Base-by-base conservation (phyloP, 2,888 invertebrate genomes). In the Clitarchus hookeri region DNA sequence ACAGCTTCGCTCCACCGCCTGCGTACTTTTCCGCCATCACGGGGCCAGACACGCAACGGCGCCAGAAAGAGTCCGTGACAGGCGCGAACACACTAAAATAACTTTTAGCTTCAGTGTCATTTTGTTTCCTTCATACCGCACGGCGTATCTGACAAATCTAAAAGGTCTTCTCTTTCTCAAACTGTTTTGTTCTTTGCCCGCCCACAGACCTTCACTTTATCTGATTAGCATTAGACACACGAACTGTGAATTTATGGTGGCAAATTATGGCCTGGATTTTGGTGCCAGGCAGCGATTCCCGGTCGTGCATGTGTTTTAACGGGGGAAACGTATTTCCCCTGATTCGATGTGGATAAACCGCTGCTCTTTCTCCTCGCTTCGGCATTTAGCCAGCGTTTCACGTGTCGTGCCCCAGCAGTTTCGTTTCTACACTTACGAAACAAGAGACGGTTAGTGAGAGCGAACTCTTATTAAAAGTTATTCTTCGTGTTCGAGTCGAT, bases 81-180 rank as follows among this genome's bases (percentile, higher is more conserved):
- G 65, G 65, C 65, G 65, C 65, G 65, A 65, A 65, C 65, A 65
- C 65, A 65, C 65, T 65, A 65, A 65, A 65, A 65, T 65, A 65
- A 65, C 65, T 65, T 65, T 65, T 65, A n/a, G 65, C 13, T 65
- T 65, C 16, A 65, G 65, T 65, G 65, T 65, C 65, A 65, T 65
- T 65, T 65, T 65, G 65, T 65, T 65, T 65, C 65, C 65, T 65
- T n/a, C 65, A n/a, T 65, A 65, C 23, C 19, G n/a, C 65, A 65
- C 65, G 65, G 65, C 65, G 23, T 65, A 65, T 65, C 65, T 65
- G 13, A 65, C 11, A 19, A 65, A 65, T 65, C 65, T 65, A 65
- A n/a, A 65, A 65, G 65, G 23, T n/a, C 65, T n/a, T 65, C 65
- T 23, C n/a, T 23, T 19, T 23, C 65, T 8, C 13, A n/a, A 65